phyloP scores from a whole-genome alignment of 2,113 vertebrate genomes.

The Helogale parvula region DNA sequence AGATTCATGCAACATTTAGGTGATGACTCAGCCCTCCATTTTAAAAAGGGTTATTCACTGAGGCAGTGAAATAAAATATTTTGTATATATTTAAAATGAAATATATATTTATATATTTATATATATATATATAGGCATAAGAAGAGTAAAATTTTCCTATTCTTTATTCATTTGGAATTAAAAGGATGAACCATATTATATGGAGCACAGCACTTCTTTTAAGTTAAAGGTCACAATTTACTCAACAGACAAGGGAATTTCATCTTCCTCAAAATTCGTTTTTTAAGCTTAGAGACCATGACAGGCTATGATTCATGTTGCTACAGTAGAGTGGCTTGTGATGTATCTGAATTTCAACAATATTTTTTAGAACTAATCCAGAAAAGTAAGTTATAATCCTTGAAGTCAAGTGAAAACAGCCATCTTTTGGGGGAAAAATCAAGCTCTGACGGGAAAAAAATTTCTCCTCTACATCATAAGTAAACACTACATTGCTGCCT shows the following conservation, averaged over 20 bases:
- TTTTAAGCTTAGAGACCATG: conserved; percentile 83
- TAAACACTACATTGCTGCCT: conserved; percentile 48
- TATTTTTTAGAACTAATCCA: conserved; percentile 81
- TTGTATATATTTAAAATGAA: neutral
- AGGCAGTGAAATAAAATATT: neutral
- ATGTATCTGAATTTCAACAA: conserved; percentile 79
- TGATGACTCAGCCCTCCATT: neutral
- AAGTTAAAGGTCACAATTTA: conserved; percentile 85
- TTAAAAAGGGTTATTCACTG: neutral
- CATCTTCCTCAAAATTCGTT: conserved; percentile 79
- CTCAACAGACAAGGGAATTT: conserved; percentile 72
- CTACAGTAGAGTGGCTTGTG: conserved; percentile 74
- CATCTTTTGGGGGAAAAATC: conserved; percentile 49
- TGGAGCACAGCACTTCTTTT: conserved; percentile 73
- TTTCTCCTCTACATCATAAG: conserved; percentile 6
- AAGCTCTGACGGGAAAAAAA: conserved; percentile 42
- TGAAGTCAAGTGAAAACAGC: conserved; percentile 80
- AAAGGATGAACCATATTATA: conserved; percentile 70
- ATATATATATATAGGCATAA: neutral
- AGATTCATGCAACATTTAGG: neutral
- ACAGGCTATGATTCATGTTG: conserved; percentile 83
- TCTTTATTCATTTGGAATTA: conserved; percentile 45
- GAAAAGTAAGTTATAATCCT: conserved; percentile 70
- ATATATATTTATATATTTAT: neutral
- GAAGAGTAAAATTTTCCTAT: conserved; percentile 42